These are phyloP conservation scores for Luehdorfia chinensis DNA, from an alignment of 1,140 invertebrate species.

Conservation along the genomic window DNA sequence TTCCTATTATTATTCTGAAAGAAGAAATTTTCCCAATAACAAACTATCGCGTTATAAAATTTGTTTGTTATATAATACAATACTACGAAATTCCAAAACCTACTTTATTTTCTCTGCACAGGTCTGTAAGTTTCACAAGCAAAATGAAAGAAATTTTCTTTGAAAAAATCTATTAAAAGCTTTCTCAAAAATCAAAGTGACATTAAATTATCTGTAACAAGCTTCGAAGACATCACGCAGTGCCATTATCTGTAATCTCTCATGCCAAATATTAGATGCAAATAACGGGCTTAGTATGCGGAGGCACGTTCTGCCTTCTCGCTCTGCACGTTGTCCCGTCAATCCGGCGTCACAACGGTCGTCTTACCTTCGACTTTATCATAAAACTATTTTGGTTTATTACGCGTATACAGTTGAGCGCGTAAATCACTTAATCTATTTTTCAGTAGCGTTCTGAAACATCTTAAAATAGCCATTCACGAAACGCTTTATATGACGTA, in stretches of 20 bases:
- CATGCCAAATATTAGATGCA: conserved; percentile 22
- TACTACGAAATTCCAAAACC: too few species aligned
- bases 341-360: conserved; percentile 13
- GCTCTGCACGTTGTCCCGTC: conserved; percentile 15
- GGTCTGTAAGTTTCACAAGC: too few species aligned
- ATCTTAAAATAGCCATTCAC: conserved; percentile 58
- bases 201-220: conserved; percentile 4
- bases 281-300: conserved; percentile 24
- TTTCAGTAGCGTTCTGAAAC: conserved; percentile 49
- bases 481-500: conserved; percentile 50
- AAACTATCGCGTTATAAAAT: too few species aligned
- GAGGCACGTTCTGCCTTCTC: conserved; percentile 20
- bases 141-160: too few species aligned
- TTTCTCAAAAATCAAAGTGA: not conserved
- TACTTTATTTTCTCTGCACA: too few species aligned
- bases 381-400: conserved; percentile 57
- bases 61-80: too few species aligned
- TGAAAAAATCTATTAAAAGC: too few species aligned
- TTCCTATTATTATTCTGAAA: too few species aligned
- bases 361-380: conserved; percentile 46
- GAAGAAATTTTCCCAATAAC: too few species aligned
- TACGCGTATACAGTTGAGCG: conserved; percentile 42
- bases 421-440: conserved; percentile 62
- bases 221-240: conserved; percentile 7
- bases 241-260: conserved; percentile 17